These are phyloP conservation scores for Lypha dubia DNA, from an alignment of 2,888 invertebrate species.

Conservation along the genomic window DNA sequence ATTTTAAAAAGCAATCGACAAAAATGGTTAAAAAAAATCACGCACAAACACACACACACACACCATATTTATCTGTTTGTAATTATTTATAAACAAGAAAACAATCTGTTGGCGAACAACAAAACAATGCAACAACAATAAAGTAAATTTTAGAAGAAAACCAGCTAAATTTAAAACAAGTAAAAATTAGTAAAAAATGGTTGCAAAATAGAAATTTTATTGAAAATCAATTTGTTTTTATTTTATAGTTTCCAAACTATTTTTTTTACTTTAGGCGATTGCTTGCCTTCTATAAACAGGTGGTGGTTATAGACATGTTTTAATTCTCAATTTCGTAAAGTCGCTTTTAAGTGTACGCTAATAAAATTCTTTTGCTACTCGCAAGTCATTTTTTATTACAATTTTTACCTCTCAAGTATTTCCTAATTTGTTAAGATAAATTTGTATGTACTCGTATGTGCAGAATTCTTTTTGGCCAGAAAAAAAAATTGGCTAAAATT, in stretches of 20 bases:
- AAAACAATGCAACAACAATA: background rate
- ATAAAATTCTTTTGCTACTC: background rate
- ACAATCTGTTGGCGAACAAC: background rate
- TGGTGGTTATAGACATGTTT: too few relatives aligned
- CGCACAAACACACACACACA: too few relatives aligned
- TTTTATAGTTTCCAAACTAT: too few relatives aligned
- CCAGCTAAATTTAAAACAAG: too few relatives aligned
- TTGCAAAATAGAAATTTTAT: too few relatives aligned
- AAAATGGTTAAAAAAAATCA: conserved; percentile 11
- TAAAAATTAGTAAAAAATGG: too few relatives aligned
- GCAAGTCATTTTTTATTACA: conserved; percentile 43
- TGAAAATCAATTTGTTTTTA: background rate
- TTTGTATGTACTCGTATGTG: background rate
- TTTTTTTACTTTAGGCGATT: too few relatives aligned
- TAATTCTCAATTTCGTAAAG: background rate
- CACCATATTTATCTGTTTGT: background rate
- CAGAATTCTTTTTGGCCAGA: too few relatives aligned
- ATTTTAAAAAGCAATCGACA: background rate
- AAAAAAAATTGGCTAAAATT: background rate
- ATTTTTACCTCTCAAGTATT: conserved; percentile 68
- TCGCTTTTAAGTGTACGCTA: background rate
- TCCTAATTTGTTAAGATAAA: conserved; percentile 61
- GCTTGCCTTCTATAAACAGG: too few relatives aligned
- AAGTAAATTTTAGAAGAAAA: too few relatives aligned
- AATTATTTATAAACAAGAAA: background rate